A percentile compares a stretch with the other conserved stretches of the same genome.
phyloP scores from a whole-genome alignment of 2,888 invertebrate species.

The Helicoverpa assulta region DNA sequence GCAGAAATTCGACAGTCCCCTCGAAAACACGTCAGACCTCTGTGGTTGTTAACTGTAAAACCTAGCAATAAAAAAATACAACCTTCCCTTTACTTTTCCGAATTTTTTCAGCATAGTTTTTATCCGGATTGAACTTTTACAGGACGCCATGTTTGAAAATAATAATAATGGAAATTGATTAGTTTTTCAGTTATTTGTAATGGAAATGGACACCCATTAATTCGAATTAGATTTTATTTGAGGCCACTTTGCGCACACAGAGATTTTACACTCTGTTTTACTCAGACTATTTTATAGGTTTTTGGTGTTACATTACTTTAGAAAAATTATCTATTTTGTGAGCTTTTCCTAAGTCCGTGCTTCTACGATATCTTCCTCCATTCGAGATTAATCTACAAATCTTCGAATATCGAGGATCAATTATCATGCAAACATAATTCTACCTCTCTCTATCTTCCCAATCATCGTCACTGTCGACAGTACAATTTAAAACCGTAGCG shows the following conservation, averaged over 20 bases:
- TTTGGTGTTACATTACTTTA: no score
- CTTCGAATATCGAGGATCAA: not conserved
- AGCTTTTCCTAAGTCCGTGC: no score
- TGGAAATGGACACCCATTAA: no score
- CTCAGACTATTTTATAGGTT: no score
- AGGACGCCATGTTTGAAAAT: not conserved
- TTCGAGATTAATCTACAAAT: no score
- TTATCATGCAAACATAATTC: not conserved
- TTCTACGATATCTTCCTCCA: no score
- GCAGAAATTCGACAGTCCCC: not conserved
- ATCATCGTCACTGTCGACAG: not conserved
- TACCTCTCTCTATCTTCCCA: not conserved
- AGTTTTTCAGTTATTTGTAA: no score
- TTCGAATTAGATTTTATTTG: no score
- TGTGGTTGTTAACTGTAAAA: not conserved
- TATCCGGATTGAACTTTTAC: not conserved
- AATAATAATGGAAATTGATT: no score
- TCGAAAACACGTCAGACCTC: not conserved
- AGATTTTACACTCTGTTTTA: no score
- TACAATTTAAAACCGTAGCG: conserved; percentile 7
- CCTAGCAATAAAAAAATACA: not conserved
- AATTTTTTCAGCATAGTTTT: not conserved
- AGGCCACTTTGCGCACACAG: no score
- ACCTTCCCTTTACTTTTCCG: not conserved
- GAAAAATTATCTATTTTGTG: no score